These are phyloP conservation scores for Abrostola triplasia DNA, from an alignment of 2,888 invertebrate genomes.

Conservation along the genomic window DNA sequence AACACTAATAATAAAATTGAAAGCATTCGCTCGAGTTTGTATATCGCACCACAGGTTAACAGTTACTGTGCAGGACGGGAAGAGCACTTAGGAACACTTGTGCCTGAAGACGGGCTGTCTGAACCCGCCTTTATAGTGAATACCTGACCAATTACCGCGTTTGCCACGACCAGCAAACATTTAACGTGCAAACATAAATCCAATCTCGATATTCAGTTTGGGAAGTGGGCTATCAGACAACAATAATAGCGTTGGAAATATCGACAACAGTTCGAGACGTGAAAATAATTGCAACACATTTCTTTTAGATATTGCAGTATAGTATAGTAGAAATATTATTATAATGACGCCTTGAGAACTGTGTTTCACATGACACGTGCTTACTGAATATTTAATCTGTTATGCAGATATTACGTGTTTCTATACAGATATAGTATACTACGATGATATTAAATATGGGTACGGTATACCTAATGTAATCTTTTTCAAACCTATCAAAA, in stretches of 20 bases:
- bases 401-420: too few relatives aligned
- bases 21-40: constrained; percentile 28
- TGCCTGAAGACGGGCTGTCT: constrained; percentile 43
- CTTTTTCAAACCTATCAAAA: not conserved
- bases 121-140: constrained; percentile 50
- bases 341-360: not conserved
- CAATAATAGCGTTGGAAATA: constrained; percentile 26
- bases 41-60: constrained; percentile 19
- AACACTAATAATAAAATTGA: not conserved
- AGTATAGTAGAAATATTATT: not conserved
- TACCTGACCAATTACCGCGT: constrained; percentile 68
- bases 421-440: too few relatives aligned
- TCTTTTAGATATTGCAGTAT: too few relatives aligned
- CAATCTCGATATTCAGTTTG: constrained; percentile 48
- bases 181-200: constrained; percentile 57
- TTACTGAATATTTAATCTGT: not conserved
- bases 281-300: too few relatives aligned
- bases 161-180: constrained; percentile 59
- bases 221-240: constrained; percentile 63
- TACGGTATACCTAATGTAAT: not conserved
- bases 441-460: too few relatives aligned
- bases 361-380: not conserved
- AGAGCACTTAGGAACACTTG: constrained; percentile 50
- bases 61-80: constrained; percentile 38
- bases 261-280: not conserved